Percentiles rank a stretch among this genome's conserved stretches.
These are phyloP conservation scores for Conus canariensis DNA, from an alignment of 2,888 invertebrate genomes.

Conservation along the genomic window DNA sequence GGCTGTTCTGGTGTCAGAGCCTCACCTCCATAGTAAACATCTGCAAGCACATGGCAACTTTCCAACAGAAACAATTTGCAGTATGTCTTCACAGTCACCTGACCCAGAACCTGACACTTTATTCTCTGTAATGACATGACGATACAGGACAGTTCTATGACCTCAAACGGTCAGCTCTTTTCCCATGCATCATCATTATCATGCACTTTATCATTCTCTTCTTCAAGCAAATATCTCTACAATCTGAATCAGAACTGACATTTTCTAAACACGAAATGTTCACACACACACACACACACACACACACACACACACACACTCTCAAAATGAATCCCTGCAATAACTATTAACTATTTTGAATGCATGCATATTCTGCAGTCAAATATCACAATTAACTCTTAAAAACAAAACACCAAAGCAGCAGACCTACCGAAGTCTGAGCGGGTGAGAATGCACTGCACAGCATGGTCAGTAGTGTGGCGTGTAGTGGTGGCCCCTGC, in stretches of 20 bases:
- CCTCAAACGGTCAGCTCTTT: too few relatives aligned
- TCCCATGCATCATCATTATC: too few relatives aligned
- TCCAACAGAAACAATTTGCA: background rate
- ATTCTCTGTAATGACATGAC: too few relatives aligned
- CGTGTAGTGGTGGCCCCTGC: conserved; percentile 80
- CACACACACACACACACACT: too few relatives aligned
- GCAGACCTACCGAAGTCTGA: conserved; percentile 88
- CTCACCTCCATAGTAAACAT: conserved; percentile 97
- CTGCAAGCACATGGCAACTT: conserved; percentile 81
- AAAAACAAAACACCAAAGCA: too few relatives aligned
- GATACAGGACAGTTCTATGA: too few relatives aligned
- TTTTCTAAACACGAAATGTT: background rate
- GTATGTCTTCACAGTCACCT: background rate
- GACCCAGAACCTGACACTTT: background rate
- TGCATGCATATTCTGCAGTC: too few relatives aligned
- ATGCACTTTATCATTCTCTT: too few relatives aligned
- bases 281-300: too few relatives aligned
- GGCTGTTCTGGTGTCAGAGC: conserved; percentile 92
- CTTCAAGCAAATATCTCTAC: background rate
- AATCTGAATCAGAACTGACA: background rate
- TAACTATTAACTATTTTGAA: too few relatives aligned
- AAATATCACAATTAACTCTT: too few relatives aligned
- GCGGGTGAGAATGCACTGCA: conserved; percentile 98
- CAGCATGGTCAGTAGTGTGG: conserved; percentile 97
- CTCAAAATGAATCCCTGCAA: too few relatives aligned